Percentiles rank a stretch among this genome's conserved stretches.
These are phyloP conservation scores for Herpailurus yagouaroundi DNA, from an alignment of 2,113 vertebrate genomes.

Conservation along the genomic window DNA sequence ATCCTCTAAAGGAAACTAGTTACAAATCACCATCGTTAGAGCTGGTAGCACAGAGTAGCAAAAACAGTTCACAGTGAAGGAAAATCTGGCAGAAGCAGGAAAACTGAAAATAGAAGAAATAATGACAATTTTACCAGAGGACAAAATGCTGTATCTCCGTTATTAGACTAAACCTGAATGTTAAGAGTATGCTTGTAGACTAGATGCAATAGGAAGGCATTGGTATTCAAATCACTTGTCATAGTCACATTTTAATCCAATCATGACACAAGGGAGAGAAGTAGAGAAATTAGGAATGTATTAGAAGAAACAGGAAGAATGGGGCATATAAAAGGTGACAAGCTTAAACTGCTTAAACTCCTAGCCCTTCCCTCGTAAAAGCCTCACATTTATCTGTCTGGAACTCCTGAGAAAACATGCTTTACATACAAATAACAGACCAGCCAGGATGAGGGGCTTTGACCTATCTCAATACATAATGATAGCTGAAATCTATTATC, in stretches of 20 bases:
- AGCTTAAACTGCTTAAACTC: conserved; percentile 37
- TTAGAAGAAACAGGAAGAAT: conserved; percentile 21
- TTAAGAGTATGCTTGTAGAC: conserved; percentile 14
- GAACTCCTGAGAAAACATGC: not conserved
- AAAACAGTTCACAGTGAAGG: conserved; percentile 36
- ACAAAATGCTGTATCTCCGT: conserved; percentile 45
- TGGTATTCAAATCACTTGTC: conserved; percentile 25
- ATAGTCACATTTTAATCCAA: not conserved
- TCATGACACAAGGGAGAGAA: not conserved
- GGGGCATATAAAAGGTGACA: not conserved
- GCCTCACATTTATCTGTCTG: not conserved
- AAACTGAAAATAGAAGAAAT: conserved; percentile 68
- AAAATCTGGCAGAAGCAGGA: conserved; percentile 49
- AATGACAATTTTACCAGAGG: conserved; percentile 65
- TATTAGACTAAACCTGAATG: conserved; percentile 31
- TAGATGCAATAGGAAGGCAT: not conserved
- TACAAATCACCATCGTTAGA: conserved; percentile 51
- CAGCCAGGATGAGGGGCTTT: not conserved
- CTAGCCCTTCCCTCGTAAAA: not conserved
- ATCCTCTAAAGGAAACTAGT: conserved; percentile 25
- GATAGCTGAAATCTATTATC: not conserved
- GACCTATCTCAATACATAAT: not conserved
- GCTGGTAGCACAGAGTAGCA: conserved; percentile 38
- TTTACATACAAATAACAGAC: not conserved
- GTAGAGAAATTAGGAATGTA: conserved; percentile 21